Base-by-base conservation (phyloP, 2,888 invertebrate genomes). In the Aromia moschata region DNA sequence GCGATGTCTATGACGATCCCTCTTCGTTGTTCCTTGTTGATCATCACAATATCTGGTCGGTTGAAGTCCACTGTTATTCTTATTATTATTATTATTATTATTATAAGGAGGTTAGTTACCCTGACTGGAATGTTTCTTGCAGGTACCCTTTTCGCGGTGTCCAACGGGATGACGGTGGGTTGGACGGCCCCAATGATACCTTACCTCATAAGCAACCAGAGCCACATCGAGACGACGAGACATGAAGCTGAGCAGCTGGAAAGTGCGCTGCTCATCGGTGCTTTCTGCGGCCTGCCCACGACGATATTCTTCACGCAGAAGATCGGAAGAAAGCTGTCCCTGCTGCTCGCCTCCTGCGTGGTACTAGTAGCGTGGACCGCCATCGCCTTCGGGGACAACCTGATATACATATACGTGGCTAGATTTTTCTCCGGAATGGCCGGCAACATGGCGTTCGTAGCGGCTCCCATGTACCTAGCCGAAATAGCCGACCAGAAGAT, bases 401-500 rank as follows among this genome's bases (percentile, higher is more conserved):
- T 77, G 11, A 68, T 70, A 15, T 74, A 74, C 52, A 57, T 80
- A 1, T 78, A 77, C 61, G 68, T 75, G 0, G 79, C 79, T 1
- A 70, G 80, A 43, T 77, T 79, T 47, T 41, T 80, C 10, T 74
- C 75, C 5, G 80, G 80, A 1, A 65, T 79, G 49, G 78, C 79
- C 10, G 79, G 78, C 16, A 79, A 80, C 45, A 77, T 78, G 11
- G 79, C 77, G 2, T 80, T 80, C 55, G 80, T 80, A 1, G 75
- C 79, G 7, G 79, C 78, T 0, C 80, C 80, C 1, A 80, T 80
- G 80, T 80, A 78, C 64, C 76, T 80, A 18, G 79, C 78, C 1
- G 80, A 80, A 70, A 78, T 79, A 52, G 78, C 80, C 2, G 79
- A 80, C 60, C 77, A 79, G 41, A 75, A 76, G 52, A 78, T 80